Evolutionary conservation across 2,113 vertebrate species (phyloP).

Genomic region (Enhydra lutris): DNA sequence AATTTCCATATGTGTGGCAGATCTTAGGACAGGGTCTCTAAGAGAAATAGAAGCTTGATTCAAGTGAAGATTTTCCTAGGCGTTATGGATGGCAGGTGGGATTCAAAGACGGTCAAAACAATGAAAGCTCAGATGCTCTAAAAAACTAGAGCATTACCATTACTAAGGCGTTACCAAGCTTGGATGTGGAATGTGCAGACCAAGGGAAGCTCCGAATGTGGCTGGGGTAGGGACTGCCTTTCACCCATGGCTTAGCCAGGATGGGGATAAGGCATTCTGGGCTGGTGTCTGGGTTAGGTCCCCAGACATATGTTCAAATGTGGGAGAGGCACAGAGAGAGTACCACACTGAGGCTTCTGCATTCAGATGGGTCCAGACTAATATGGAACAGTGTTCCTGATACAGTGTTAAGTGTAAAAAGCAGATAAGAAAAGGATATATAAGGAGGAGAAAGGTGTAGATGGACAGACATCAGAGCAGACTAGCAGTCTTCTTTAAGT

Average conservation of each 20-base stretch:
- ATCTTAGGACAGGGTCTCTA: not conserved
- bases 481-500: not conserved
- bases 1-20: not conserved
- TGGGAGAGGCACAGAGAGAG: not conserved
- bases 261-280: not conserved
- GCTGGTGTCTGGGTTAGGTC: not conserved
- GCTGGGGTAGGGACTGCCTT: not conserved
- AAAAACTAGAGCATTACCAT: not conserved
- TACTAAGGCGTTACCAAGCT: not conserved
- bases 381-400: not conserved
- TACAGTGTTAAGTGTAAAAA: not conserved
- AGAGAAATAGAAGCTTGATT: slow-evolving; percentile 8
- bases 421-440: not conserved
- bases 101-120: not conserved
- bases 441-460: not conserved
- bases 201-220: not conserved
- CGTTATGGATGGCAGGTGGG: not conserved
- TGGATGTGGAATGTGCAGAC: not conserved
- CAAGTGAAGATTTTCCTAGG: not conserved
- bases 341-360: not conserved
- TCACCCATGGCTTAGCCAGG: not conserved
- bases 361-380: not conserved
- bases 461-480: not conserved
- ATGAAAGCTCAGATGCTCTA: not conserved
- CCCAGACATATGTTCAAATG: not conserved